Conservation (phyloP, 1,140 invertebrate species). For the Aphelinus atriplicis region DNA sequence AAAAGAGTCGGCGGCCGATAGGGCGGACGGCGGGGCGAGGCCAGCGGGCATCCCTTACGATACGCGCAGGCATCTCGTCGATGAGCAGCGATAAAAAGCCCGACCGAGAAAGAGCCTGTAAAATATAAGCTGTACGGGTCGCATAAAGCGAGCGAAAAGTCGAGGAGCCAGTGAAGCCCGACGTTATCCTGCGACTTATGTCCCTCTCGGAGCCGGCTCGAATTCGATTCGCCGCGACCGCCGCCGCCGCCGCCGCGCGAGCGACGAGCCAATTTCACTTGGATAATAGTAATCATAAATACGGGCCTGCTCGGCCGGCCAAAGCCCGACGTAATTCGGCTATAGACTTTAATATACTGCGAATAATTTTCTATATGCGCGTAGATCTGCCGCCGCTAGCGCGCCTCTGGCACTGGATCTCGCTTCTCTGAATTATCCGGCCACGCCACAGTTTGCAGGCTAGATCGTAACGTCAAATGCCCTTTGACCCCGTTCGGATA, state of each 20-base stretch:
- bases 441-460: neutral
- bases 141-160: too few relatives aligned
- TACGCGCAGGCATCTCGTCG: too few relatives aligned
- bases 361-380: constrained; percentile 43
- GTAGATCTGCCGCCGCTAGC: neutral
- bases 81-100: too few relatives aligned
- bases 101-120: too few relatives aligned
- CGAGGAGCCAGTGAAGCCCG: neutral
- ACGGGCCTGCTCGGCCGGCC: constrained; percentile 10
- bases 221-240: constrained; percentile 18
- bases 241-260: too few relatives aligned
- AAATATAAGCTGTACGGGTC: too few relatives aligned
- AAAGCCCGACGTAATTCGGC: constrained; percentile 39
- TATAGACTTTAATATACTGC: constrained; percentile 44
- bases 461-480: constrained; percentile 7
- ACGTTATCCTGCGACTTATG: neutral
- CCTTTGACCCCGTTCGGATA: neutral
- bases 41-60: too few relatives aligned
- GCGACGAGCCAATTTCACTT: constrained; percentile 48
- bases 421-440: constrained; percentile 16
- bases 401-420: neutral
- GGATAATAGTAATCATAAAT: constrained; percentile 55
- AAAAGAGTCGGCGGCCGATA: too few relatives aligned
- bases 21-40: too few relatives aligned
- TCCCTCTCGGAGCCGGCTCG: neutral